phyloP scores from a whole-genome alignment of 2,113 vertebrate species.

The Meleagris gallopavo region DNA sequence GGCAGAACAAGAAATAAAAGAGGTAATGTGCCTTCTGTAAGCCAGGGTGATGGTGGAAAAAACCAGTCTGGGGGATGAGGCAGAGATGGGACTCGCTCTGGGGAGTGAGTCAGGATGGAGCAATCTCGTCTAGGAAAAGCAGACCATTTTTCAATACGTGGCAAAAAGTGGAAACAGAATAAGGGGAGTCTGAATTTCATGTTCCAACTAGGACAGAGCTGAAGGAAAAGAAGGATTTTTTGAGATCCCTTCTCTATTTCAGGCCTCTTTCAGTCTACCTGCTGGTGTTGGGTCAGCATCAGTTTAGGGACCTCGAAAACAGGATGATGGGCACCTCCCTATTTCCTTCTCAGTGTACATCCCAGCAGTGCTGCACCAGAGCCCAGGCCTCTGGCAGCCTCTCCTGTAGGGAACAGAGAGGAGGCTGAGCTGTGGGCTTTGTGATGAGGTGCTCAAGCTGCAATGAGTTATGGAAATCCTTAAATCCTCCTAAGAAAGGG shows the following conservation, averaged over 20 bases:
- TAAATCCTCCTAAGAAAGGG: conserved; percentile 28
- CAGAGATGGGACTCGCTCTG: background rate
- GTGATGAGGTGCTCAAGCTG: accelerated
- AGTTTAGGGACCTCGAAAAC: background rate
- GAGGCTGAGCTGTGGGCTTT: background rate
- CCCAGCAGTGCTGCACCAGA: background rate
- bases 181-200: background rate
- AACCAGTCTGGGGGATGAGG: background rate
- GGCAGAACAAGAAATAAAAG: background rate
- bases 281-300: accelerated
- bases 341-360: accelerated
- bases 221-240: background rate
- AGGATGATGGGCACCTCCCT: background rate
- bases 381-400: accelerated
- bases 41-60: background rate
- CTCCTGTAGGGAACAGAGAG: background rate
- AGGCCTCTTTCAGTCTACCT: background rate
- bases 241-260: background rate
- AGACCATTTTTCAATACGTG: background rate
- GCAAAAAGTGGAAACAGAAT: background rate
- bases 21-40: background rate
- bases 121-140: background rate
- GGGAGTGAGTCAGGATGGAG: background rate
- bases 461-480: conserved; percentile 38
- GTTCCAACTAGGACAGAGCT: background rate